Evolutionary conservation across 2,113 vertebrate genomes (phyloP), one percentile per base, ranked within the genome.

Genomic region (Microcebus griseorufus): DNA sequence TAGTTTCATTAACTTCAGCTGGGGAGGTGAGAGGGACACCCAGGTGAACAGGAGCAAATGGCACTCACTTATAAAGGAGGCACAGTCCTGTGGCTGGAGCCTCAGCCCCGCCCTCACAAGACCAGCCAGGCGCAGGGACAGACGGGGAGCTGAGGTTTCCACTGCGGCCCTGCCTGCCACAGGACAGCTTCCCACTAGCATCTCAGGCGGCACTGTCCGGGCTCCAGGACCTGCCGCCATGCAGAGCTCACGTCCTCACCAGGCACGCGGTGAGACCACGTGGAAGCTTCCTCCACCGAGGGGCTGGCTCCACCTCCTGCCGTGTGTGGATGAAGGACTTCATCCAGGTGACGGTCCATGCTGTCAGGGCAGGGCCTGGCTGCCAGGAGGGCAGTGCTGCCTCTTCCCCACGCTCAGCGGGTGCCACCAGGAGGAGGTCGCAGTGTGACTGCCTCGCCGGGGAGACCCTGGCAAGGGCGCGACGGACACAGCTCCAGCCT

Each of bases 341-440:
- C 25, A 27, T 73, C 39, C 23, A 29, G 20, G 37, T 12, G 23
- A 25, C 22, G 9, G 39, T 8, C 39, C 13, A 1, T 9, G 25
- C 8, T 13, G 39, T 39, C 39, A 45, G 39, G 72, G 25, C 23
- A 45, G 25, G 37, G 25, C 6, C 25, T 29, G 25, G 25, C 60
- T 62, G 60, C 62, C 16, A 27, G 72, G 62, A 27, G 58, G n/a
- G 51, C 70, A 45, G 51, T 25, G 29, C 55, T 25, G 86, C 53
- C 29, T 75, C 34, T 17, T 73, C 39, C 37, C 18, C 37, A 45
- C 12, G 70, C 39, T 32, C n/a, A 1, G n/a, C 8, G 82, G 69
- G 7, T 3, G 27, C 69, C 48, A 70, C 22, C 0, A 9, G 32
- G 1, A 51, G 13, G 45, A 22, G 11, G 11, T 29, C 9, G 9